Evolutionary conservation across 2,888 invertebrate genomes (phyloP), one percentile per base, ranked within the genome.

Genomic region (Hirudinaria manillensis): DNA sequence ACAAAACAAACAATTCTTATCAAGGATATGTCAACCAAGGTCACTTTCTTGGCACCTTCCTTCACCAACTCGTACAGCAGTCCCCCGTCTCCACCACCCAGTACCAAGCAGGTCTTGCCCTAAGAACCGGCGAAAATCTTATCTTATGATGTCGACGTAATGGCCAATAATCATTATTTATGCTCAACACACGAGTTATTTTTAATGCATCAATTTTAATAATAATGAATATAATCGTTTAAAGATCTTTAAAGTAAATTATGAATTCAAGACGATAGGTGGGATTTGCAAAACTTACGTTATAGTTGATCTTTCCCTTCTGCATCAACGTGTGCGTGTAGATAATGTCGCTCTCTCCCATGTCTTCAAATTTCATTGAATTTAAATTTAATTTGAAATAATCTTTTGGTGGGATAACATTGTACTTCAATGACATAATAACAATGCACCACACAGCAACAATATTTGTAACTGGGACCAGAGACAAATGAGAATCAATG

Each of bases 71-170:
- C 94, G 86, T 92, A 91, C 0, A 96, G 87, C 0, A 96, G 87
- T 3, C 93, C 95, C n/a, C 96, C 96, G 85, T 96, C 96, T 0
- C 96, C 95, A 6, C 95, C 96, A 72, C 95, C 95, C 80, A 95
- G 89, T 83, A 95, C 94, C 71, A 94, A 90, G 79, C 95, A 92
- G 85, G 94, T 93, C 85, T 94, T 94, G 79, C 90, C 92, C 73
- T 73, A n/a, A 16, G 45, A 51, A 70, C 7, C 19, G n/a, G 21
- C 3, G 45, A 34, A 67, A 6, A 4, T 7, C 4, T 21, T 34
- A n/a, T 56, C 27, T 6, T 10, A 61, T 45, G 45, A 45, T 45
- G 1, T 53, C 21, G 21, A 61, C 7, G 61, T 61, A 16, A 7
- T 61, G 61, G n/a, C 13, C n/a, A 19, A 21, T 16, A n/a, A 61